Conservation (phyloP, 2,797 vertebrate species). For the Halcyon badia region DNA sequence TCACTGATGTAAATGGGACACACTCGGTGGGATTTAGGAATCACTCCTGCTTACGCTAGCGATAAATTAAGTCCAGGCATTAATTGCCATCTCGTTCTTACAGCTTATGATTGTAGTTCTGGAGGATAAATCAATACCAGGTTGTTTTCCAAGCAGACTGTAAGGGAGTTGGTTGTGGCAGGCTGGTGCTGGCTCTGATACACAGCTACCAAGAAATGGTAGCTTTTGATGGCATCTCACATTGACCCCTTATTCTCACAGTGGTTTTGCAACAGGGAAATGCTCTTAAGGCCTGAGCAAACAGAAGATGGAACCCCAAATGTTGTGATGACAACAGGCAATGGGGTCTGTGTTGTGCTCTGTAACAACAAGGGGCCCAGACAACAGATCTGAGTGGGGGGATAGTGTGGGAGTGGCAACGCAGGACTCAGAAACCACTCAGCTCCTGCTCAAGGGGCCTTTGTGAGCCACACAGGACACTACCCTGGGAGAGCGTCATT, state of each 20-base stretch:
- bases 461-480: neutral
- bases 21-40: neutral
- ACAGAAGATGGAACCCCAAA: neutral
- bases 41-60: neutral
- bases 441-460: neutral
- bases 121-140: neutral
- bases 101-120: neutral
- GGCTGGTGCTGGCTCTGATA: neutral
- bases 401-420: neutral
- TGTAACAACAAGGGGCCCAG: fast-evolving
- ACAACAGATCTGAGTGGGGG: neutral
- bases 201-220: neutral
- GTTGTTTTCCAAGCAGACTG: neutral
- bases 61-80: neutral
- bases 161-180: neutral
- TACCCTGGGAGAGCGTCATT: neutral
- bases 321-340: neutral
- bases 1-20: neutral
- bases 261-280: neutral
- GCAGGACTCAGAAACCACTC: neutral
- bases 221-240: neutral
- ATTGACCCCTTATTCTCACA: neutral
- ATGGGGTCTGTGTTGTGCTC: neutral
- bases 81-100: neutral
- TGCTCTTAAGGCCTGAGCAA: neutral